Base-by-base conservation (phyloP, 2,888 invertebrate species). In the Notodonta ziczac region DNA sequence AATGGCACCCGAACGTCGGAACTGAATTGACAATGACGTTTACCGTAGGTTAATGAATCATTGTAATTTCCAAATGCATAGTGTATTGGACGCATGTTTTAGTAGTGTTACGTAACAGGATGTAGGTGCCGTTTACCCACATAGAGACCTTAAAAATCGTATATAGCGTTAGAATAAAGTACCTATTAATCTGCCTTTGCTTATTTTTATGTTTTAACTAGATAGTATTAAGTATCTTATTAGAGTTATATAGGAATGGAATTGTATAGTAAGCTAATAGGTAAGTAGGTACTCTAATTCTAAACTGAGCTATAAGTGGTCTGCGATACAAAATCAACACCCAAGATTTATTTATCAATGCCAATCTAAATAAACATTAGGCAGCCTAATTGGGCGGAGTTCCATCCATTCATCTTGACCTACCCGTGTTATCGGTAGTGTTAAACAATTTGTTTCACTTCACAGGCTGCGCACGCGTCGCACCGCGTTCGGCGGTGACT, bases 391-490 rank as follows among this genome's bases (percentile, higher is more conserved):
- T 46, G n/a, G 10, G 32, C 48, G 50, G 14, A 14, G 10, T 48
- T 54, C 50, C 50, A 39, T 14, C 48, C 24, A 16, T 57, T 32
- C 32, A 46, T 46, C 42, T 59, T 46, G 16, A n/a, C 13, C 16
- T 13, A 48, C 35, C 32, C 40, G 35, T 56, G 65, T 65, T 61
- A 64, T 69, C 66, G 61, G 66, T 67, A 71, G 75, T 81, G 78
- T 79, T 76, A 78, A 83, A 81, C 80, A 81, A 84, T 84, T 85
- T 76, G 83, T 81, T 69, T 71, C 77, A 81, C 81, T 89, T 86
- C 73, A 80, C 81, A 90, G 72, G 77, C 90, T 46, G 82, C 82
- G 87, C 91, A 91, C 91, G 90, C 89, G 87, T 82, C 67, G 67
- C 63, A 14, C 4, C 12, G 42, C 51, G 46, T 32, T 53, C 12